These are phyloP conservation scores for Halcyon badia DNA, from an alignment of 2,797 vertebrate genomes.

Conservation along the genomic window DNA sequence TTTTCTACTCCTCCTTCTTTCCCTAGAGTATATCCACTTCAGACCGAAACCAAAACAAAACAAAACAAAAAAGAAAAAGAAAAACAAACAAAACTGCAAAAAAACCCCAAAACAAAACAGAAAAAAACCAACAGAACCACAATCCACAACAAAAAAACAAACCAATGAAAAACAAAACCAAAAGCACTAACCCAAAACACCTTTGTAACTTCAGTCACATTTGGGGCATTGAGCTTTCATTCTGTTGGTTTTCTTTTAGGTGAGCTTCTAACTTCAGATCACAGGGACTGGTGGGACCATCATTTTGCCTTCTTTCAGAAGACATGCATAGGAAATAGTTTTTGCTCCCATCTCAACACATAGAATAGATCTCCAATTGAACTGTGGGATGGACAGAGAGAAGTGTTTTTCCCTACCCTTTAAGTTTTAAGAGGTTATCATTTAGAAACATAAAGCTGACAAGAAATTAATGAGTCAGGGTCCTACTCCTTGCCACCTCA, in stretches of 20 bases:
- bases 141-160: too few relatives aligned
- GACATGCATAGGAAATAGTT: not conserved
- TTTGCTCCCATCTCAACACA: not conserved
- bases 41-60: not conserved
- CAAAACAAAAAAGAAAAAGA: too few relatives aligned
- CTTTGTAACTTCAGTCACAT: not conserved
- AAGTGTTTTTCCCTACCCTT: not conserved
- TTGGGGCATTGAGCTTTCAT: not conserved
- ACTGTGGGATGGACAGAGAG: rapidly evolving
- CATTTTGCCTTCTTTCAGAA: not conserved
- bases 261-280: not conserved
- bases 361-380: not conserved
- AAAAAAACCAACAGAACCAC: not conserved
- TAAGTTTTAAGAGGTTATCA: not conserved
- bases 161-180: not conserved
- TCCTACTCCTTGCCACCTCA: not conserved
- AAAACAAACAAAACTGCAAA: not conserved
- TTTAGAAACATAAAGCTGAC: not conserved
- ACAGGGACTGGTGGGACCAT: not conserved
- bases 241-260: not conserved
- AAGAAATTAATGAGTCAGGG: not conserved
- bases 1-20: not conserved
- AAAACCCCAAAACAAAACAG: too few relatives aligned
- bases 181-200: not conserved
- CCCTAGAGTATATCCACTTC: rapidly evolving